Percentiles rank a stretch among this genome's conserved stretches.
Conservation (phyloP, 1,140 invertebrate genomes). For the Drosophila serrata region DNA sequence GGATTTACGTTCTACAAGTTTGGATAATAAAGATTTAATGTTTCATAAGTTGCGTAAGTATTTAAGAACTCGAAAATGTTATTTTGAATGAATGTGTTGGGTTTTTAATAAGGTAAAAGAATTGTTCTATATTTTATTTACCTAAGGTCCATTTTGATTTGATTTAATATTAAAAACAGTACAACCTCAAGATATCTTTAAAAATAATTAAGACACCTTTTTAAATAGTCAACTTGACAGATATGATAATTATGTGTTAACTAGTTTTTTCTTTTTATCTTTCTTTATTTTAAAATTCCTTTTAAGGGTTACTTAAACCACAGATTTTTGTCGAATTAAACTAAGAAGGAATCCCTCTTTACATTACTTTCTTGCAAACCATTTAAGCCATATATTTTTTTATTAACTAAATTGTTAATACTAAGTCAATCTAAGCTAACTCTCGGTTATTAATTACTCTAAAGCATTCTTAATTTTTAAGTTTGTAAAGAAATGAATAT, state of each 20-base stretch:
- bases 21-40: too few species aligned
- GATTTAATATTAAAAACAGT: background rate
- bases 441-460: background rate
- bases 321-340: background rate
- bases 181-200: background rate
- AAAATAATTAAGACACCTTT: too few species aligned
- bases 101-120: too few species aligned
- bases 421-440: background rate
- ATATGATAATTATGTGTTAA: too few species aligned
- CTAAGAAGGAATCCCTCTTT: background rate
- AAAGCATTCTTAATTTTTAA: constrained; percentile 38
- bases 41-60: background rate
- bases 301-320: background rate
- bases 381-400: background rate
- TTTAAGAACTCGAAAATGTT: background rate
- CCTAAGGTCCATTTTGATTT: background rate
- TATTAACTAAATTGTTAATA: background rate
- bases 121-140: background rate
- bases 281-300: background rate
- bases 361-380: background rate
- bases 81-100: too few species aligned
- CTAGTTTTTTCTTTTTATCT: too few species aligned
- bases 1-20: too few species aligned
- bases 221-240: too few species aligned
- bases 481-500: constrained; percentile 7